These are phyloP conservation scores for Nematolebias whitei DNA, from an alignment of 2,113 vertebrate species.

Conservation along the genomic window DNA sequence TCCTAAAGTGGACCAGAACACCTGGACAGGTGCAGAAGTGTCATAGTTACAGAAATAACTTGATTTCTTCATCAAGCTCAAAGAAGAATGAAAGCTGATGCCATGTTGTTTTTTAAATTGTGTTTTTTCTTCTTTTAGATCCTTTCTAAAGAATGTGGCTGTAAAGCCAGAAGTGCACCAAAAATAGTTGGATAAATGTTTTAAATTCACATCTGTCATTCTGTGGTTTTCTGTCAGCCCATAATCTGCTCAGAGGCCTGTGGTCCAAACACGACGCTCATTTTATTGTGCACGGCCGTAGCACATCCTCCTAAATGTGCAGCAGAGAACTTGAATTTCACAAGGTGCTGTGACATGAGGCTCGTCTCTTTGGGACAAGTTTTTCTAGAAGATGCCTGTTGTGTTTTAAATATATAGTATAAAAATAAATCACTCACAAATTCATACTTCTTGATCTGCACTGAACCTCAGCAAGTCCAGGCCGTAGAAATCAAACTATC, in stretches of 20 bases:
- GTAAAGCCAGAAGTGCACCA: constrained; percentile 9
- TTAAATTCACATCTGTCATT: constrained; percentile 36
- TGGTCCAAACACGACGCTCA: constrained; percentile 22
- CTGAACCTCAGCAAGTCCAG: not conserved
- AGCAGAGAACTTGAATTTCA: constrained; percentile 15
- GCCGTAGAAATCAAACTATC: not conserved
- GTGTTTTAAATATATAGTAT: not conserved
- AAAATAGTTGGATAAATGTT: constrained; percentile 20
- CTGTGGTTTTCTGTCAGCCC: constrained; percentile 6
- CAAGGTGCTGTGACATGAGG: constrained; percentile 25
- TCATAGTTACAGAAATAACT: too few species aligned
- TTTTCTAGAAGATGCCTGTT: not conserved
- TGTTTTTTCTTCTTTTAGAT: constrained; percentile 30
- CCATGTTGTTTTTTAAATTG: constrained; percentile 16
- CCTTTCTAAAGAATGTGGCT: constrained; percentile 46
- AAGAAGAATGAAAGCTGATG: too few species aligned
- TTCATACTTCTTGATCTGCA: not conserved
- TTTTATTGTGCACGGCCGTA: not conserved
- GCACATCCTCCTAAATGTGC: constrained; percentile 6
- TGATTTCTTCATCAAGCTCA: too few species aligned
- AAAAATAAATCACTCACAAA: too few species aligned
- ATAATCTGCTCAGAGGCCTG: constrained; percentile 16
- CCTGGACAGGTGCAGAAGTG: too few species aligned
- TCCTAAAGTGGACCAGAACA: too few species aligned
- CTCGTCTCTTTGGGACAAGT: not conserved